Evolutionary conservation across 1,140 invertebrate genomes (phyloP), one percentile per base, ranked within the genome.

Genomic region (Dermatophagoides farinae): DNA sequence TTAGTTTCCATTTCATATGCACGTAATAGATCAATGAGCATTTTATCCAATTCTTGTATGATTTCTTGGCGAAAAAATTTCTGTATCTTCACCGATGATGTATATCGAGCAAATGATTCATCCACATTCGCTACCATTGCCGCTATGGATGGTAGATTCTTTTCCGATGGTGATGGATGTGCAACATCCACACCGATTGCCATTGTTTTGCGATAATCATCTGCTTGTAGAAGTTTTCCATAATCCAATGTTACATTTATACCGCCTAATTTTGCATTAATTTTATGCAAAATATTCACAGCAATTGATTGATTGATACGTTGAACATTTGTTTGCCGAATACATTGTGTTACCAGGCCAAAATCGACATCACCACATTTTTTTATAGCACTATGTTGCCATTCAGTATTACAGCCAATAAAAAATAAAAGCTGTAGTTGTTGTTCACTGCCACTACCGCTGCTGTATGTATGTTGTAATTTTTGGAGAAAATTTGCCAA

Each of bases 131-230:
- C 67, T 16, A 68, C 67, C 1, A 79, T 77, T 0, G 87, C 87
- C n/a, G 87, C 87, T 37, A 91, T 81, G 50, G 87, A 90, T 0
- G 86, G 86, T 20, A 81, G 79, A 0, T 44, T 65, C 20, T 77
- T 76, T 67, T 84, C 82, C 0, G 82, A 82, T 14, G 67, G 61
- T 0, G 82, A 78, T 0, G 86, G 85, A 77, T 91, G 87, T 0
- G 85, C 88, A 0, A 90, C 86, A 73, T 92, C 88, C 22, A 86
- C 87, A 0, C 88, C 86, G 39, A 90, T 73, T 16, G 85, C 77
- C 74, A 89, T 84, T 16, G 50, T 38, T 18, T 61, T 53, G 1
- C 41, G 37, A 18, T 62, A 44, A 43, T 62, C 31, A 1, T 20
- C 37, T 2, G 22, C 9, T 5, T 41, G n/a, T 6, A 0, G 74